Conservation (phyloP, 1,140 invertebrate species). For the Drosophila setifemur region DNA sequence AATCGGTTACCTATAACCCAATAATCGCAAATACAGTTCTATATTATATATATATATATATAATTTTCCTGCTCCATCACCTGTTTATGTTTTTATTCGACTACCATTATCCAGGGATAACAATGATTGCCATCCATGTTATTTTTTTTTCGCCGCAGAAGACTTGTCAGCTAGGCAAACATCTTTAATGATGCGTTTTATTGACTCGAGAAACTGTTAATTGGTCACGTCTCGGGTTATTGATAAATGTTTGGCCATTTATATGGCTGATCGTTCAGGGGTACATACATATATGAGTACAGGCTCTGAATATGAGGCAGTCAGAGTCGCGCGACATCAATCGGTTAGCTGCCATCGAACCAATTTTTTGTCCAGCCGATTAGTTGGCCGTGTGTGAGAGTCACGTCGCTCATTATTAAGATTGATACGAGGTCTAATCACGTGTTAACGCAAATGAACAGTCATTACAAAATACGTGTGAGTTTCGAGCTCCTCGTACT, state of each 20-base stretch:
- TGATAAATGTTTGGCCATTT: slow-evolving; percentile 74
- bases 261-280: slow-evolving; percentile 23
- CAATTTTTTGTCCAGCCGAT: slow-evolving; percentile 1
- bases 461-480: slow-evolving; percentile 57
- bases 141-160: neutral
- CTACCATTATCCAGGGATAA: neutral
- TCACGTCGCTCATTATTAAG: slow-evolving; percentile 75
- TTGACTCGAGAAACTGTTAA: slow-evolving; percentile 58
- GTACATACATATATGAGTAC: neutral
- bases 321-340: slow-evolving; percentile 69
- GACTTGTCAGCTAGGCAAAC: slow-evolving; percentile 18
- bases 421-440: slow-evolving; percentile 73
- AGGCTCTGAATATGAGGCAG: slow-evolving; percentile 23
- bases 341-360: slow-evolving; percentile 57
- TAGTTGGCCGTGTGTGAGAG: slow-evolving; percentile 31
- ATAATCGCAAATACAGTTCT: neutral
- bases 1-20: neutral
- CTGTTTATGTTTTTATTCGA: slow-evolving; percentile 11
- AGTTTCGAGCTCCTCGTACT: neutral
- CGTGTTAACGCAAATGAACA: slow-evolving; percentile 76
- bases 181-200: slow-evolving; percentile 26
- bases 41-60: neutral
- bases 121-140: slow-evolving; percentile 1
- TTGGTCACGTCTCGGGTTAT: slow-evolving; percentile 64
- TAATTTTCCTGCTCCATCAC: slow-evolving; percentile 3